Evolutionary conservation across 2,797 vertebrate species (phyloP).

Genomic region (Astyanax mexicanus): DNA sequence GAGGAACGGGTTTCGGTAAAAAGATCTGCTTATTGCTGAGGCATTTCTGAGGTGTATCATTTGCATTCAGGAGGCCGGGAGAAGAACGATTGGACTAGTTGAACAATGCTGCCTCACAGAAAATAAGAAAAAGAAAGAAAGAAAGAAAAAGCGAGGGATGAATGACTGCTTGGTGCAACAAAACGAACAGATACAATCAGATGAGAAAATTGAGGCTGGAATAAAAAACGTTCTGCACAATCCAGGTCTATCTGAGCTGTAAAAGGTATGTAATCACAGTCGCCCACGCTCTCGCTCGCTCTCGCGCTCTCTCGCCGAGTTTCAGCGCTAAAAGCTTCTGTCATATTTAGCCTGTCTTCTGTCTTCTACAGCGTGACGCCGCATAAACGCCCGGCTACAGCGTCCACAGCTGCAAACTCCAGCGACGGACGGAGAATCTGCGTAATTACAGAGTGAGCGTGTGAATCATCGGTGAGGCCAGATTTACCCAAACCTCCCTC

Average conservation of each 20-base stretch:
- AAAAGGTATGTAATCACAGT: conserved; percentile 19
- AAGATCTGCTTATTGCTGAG: conserved; percentile 17
- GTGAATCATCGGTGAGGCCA: conserved; percentile 47
- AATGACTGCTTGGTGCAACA: conserved; percentile 12
- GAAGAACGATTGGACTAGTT: background rate
- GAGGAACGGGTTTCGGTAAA: conserved; percentile 8
- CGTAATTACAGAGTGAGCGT: conserved; percentile 37
- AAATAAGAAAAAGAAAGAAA: too few relatives aligned
- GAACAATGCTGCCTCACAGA: background rate
- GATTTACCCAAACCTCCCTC: conserved; percentile 42
- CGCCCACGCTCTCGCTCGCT: conserved; percentile 30
- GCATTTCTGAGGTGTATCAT: conserved; percentile 24
- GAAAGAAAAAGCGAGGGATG: background rate
- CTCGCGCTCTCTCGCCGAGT: too few relatives aligned
- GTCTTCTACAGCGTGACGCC: conserved; percentile 26
- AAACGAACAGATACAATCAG: background rate
- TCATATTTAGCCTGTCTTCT: conserved; percentile 29
- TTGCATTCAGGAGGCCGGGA: conserved; percentile 13
- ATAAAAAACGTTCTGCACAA: conserved; percentile 18
- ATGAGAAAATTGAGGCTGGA: background rate
- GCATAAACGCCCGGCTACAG: conserved; percentile 26
- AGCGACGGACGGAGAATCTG: conserved; percentile 39
- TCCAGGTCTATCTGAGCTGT: conserved; percentile 19
- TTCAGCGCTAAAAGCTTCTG: conserved; percentile 36
- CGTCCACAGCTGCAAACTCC: conserved; percentile 26